Conservation (phyloP, 2,888 invertebrate genomes). For the Agrotis puta region DNA sequence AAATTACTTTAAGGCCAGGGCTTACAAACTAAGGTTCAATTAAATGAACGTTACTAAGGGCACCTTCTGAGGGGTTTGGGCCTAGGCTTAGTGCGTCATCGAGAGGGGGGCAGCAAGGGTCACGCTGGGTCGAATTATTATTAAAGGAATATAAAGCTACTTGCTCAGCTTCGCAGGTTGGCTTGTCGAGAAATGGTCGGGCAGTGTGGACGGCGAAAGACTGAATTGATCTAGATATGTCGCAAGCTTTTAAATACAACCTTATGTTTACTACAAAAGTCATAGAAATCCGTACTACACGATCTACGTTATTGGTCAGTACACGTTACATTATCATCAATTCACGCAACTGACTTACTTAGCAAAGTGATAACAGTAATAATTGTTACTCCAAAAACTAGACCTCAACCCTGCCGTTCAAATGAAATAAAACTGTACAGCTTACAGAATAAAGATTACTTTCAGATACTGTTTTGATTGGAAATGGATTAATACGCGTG, state of each 20-base stretch:
- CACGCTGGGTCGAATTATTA: too few relatives aligned
- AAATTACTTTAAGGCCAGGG: too few relatives aligned
- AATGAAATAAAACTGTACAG: slow-evolving; percentile 28
- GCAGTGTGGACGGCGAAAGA: too few relatives aligned
- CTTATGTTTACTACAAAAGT: neutral
- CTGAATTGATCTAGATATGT: too few relatives aligned
- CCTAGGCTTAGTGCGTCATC: too few relatives aligned
- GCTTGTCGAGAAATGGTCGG: too few relatives aligned
- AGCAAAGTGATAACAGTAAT: slow-evolving; percentile 74
- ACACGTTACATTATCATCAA: slow-evolving; percentile 76
- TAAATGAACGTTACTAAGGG: too few relatives aligned
- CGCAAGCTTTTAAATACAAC: neutral
- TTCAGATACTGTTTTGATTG: neutral
- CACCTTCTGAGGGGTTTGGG: too few relatives aligned
- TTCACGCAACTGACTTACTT: slow-evolving; percentile 76
- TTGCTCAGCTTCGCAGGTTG: too few relatives aligned
- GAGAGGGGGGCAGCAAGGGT: too few relatives aligned
- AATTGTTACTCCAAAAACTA: slow-evolving; percentile 69
- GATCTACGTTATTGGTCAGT: slow-evolving; percentile 40
- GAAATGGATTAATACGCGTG: slow-evolving; percentile 66
- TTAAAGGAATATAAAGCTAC: too few relatives aligned
- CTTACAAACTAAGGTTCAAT: too few relatives aligned
- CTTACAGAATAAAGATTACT: neutral
- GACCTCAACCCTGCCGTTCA: slow-evolving; percentile 27
- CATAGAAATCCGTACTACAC: neutral